Evolutionary conservation across 2,888 invertebrate species (phyloP).

Genomic region (Lasioglossum pauxillum): DNA sequence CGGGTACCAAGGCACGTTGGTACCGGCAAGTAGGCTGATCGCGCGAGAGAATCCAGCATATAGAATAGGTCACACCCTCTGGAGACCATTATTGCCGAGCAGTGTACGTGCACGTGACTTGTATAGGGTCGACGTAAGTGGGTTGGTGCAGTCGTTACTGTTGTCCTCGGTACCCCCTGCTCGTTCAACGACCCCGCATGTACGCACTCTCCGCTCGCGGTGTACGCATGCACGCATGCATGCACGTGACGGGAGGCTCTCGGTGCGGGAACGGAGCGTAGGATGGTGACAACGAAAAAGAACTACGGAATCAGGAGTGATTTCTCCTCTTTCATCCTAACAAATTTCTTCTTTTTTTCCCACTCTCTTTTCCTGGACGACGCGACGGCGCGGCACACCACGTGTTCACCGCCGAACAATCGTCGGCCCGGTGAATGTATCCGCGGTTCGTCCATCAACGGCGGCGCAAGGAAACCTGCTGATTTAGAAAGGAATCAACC

Average conservation of each 20-base stretch:
- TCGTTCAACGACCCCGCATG: conserved; percentile 81
- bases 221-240: conserved; percentile 63
- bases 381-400: neutral
- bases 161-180: conserved; percentile 78
- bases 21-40: conserved; percentile 51
- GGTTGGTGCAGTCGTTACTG: conserved; percentile 71
- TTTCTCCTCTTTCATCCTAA: conserved; percentile 29
- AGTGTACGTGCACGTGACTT: conserved; percentile 75
- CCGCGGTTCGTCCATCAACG: conserved; percentile 30
- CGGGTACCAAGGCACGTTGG: conserved; percentile 44
- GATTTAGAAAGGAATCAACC: conserved; percentile 67
- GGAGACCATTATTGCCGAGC: conserved; percentile 70
- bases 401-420: conserved; percentile 36
- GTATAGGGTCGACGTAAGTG: conserved; percentile 73
- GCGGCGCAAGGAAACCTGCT: conserved; percentile 24
- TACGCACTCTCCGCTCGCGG: conserved; percentile 56
- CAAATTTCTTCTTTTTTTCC: neutral
- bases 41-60: conserved; percentile 67
- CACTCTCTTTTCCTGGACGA: neutral
- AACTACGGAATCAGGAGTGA: conserved; percentile 22
- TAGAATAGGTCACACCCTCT: conserved; percentile 74
- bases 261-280: conserved; percentile 44
- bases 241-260: conserved; percentile 65
- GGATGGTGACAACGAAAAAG: conserved; percentile 58
- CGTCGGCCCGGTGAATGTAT: conserved; percentile 38